Percentiles rank a stretch among this genome's conserved stretches.
phyloP scores from a whole-genome alignment of 2,113 vertebrate species.

The Merops nubicus region DNA sequence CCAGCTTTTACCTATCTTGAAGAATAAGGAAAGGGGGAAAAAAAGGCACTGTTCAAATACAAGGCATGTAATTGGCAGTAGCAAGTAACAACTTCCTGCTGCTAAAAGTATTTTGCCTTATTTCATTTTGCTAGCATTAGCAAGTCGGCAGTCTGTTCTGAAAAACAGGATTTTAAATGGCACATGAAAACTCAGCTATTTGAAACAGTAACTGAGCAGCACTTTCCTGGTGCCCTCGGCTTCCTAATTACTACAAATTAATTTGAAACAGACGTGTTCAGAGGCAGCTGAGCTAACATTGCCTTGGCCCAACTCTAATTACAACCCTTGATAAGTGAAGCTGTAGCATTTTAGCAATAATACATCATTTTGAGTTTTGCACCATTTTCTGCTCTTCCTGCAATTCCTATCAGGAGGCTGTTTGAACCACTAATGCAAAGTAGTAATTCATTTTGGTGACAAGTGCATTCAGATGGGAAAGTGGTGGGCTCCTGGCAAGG shows the following conservation, averaged over 20 bases:
- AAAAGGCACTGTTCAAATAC: constrained; percentile 39
- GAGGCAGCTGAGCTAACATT: constrained; percentile 64
- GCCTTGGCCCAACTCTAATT: constrained; percentile 15
- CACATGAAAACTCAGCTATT: constrained; percentile 55
- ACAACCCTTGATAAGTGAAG: background rate
- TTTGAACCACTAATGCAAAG: background rate
- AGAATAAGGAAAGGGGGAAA: constrained; percentile 20
- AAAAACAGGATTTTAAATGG: constrained; percentile 64
- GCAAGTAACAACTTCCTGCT: constrained; percentile 70
- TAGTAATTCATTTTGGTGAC: background rate
- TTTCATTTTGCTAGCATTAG: constrained; percentile 67
- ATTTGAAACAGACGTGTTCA: constrained; percentile 58
- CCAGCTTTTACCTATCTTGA: constrained; percentile 63
- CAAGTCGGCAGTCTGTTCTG: constrained; percentile 65
- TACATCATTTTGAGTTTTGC: background rate
- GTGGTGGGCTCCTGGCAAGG: background rate
- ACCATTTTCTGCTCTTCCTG: background rate
- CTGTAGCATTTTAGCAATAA: background rate
- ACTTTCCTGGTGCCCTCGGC: constrained; percentile 9
- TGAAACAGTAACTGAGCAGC: constrained; percentile 15
- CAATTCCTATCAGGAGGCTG: background rate
- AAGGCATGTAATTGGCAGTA: constrained; percentile 69
- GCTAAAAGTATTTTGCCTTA: constrained; percentile 70
- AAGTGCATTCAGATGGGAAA: background rate
- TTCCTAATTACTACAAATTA: constrained; percentile 56